phyloP scores from a whole-genome alignment of 2,113 vertebrate species.

The Narcine bancroftii region DNA sequence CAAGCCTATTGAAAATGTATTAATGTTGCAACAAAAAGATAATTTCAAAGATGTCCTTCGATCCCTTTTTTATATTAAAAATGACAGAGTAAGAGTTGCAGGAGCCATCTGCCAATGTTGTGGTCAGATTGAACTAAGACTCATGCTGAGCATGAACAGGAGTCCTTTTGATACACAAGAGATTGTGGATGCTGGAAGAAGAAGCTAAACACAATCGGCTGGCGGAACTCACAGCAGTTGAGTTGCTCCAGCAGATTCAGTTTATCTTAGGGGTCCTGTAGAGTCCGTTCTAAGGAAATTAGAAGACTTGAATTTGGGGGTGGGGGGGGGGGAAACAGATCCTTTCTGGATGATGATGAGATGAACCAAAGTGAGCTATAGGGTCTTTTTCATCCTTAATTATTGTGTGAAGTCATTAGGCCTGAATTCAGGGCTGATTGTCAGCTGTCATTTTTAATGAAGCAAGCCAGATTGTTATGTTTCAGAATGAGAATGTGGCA shows the following conservation, averaged over 20 bases:
- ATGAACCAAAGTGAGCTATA: neutral
- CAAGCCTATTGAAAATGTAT: neutral
- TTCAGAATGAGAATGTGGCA: neutral
- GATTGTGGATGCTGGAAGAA: too few relatives aligned
- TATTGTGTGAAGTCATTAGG: neutral
- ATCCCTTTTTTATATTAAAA: neutral
- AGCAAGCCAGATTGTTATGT: neutral
- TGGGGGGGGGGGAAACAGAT: too few relatives aligned
- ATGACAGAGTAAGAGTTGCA: neutral
- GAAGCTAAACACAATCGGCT: too few relatives aligned
- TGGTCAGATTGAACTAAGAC: neutral
- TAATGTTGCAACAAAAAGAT: too few relatives aligned
- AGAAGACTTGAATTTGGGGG: neutral
- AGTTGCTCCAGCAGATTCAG: too few relatives aligned
- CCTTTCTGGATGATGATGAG: neutral
- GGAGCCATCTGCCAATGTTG: neutral
- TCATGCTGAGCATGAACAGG: neutral
- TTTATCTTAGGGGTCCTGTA: too few relatives aligned
- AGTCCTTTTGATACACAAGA: too few relatives aligned
- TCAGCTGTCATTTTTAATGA: neutral
- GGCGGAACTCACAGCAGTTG: too few relatives aligned
- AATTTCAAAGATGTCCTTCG: too few relatives aligned
- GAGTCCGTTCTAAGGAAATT: too few relatives aligned
- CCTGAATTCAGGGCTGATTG: neutral
- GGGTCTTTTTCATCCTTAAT: neutral